phyloP scores from a whole-genome alignment of 2,888 invertebrate genomes.

The Diloba caeruleocephala region DNA sequence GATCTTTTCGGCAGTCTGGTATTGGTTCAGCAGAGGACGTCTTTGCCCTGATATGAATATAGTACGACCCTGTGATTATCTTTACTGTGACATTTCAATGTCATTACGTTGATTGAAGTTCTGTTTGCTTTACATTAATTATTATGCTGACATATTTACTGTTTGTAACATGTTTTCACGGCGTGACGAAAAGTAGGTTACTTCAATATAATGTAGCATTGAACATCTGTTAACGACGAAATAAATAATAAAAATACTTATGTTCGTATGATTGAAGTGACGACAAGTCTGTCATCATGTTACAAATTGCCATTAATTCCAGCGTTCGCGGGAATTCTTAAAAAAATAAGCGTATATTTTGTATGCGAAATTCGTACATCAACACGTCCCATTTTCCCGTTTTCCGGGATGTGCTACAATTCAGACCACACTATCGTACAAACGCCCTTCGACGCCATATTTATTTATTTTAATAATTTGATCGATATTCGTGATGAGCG shows the following conservation, averaged over 20 bases:
- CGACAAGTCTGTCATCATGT: constrained; percentile 28
- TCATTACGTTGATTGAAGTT: constrained; percentile 35
- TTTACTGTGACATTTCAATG: constrained; percentile 34
- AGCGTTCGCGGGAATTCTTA: background rate
- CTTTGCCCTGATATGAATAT: constrained; percentile 1
- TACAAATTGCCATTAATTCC: constrained; percentile 23
- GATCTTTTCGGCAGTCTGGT: too few species aligned
- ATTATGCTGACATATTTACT: constrained; percentile 36
- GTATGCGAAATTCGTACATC: constrained; percentile 2
- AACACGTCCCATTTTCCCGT: constrained; percentile 21
- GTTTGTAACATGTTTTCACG: constrained; percentile 16
- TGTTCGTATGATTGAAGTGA: constrained; percentile 21
- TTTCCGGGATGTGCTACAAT: constrained; percentile 20
- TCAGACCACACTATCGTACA: constrained; percentile 13
- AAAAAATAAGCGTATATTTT: constrained; percentile 8
- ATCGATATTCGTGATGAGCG: constrained; percentile 31
- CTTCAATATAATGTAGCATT: constrained; percentile 7
- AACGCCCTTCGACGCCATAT: constrained; percentile 26
- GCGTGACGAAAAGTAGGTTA: constrained; percentile 5
- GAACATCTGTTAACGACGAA: constrained; percentile 10
- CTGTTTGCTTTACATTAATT: constrained; percentile 26
- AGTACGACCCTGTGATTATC: constrained; percentile 14
- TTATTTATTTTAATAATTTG: constrained; percentile 33
- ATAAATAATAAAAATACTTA: constrained; percentile 24
- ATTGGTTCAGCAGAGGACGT: too few species aligned